Conservation (phyloP, 2,113 vertebrate species). For the Rhynchopsitta pachyrhyncha region DNA sequence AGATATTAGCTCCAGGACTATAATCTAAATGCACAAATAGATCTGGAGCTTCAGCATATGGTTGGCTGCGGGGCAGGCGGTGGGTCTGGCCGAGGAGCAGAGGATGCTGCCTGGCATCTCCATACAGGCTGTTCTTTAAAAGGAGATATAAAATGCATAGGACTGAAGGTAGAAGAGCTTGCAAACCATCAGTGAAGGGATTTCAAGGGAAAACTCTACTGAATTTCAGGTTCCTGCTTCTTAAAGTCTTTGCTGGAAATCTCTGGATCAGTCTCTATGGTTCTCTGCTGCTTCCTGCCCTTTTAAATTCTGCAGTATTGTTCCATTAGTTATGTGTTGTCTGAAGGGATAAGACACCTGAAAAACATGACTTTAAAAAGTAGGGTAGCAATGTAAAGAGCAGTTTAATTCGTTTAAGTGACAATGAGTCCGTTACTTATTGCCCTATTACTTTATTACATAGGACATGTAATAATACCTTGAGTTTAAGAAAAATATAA, state of each 20-base stretch:
- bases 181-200: not conserved
- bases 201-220: not conserved
- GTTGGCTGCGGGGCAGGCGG: not conserved
- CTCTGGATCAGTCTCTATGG: not conserved
- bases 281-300: not conserved
- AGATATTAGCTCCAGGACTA: not conserved
- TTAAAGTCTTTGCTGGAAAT: not conserved
- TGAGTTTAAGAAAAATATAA: not conserved
- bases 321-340: not conserved
- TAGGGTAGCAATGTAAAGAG: not conserved
- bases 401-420: not conserved
- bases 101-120: too few species aligned
- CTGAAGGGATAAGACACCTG: not conserved
- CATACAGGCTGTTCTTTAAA: too few species aligned
- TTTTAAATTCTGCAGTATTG: not conserved
- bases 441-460: conserved; percentile 24
- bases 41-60: fast-evolving
- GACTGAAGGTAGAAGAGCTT: not conserved
- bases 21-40: not conserved
- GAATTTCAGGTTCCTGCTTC: not conserved
- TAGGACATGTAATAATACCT: not conserved
- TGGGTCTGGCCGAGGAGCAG: too few species aligned
- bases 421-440: conserved; percentile 25
- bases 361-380: not conserved
- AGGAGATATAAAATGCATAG: not conserved